A percentile compares a stretch with the other conserved stretches of the same genome.
phyloP scores from a whole-genome alignment of 1,140 invertebrate genomes.

The Vanessa atalanta region DNA sequence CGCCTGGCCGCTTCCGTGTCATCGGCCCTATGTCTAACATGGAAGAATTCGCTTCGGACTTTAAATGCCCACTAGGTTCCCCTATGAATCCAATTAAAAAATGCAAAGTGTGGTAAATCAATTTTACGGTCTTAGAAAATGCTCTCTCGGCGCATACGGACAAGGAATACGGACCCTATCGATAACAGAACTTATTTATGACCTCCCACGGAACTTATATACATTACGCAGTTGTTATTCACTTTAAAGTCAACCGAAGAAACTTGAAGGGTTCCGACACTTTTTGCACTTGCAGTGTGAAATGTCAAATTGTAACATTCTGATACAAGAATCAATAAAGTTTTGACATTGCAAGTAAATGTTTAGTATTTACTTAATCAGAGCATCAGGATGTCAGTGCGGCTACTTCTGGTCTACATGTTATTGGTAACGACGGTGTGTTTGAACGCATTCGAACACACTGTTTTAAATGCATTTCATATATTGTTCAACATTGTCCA shows the following conservation, averaged over 20 bases:
- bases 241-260: conserved; percentile 15
- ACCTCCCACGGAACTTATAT: conserved; percentile 7
- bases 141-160: conserved; percentile 27
- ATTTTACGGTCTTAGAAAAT: conserved; percentile 8
- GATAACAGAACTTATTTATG: background rate
- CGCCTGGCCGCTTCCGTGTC: conserved; percentile 91
- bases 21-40: conserved; percentile 94
- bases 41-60: conserved; percentile 92
- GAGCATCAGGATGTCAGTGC: background rate
- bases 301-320: conserved; percentile 16
- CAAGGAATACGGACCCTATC: conserved; percentile 16
- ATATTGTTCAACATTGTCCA: background rate
- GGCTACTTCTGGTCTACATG: background rate
- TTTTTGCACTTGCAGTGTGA: conserved; percentile 8
- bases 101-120: conserved; percentile 90
- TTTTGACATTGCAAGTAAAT: background rate
- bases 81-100: conserved; percentile 94
- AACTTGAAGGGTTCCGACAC: conserved; percentile 19
- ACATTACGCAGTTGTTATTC: conserved; percentile 3
- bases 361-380: background rate
- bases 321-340: background rate
- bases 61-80: conserved; percentile 90
- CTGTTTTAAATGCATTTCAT: conserved; percentile 25
- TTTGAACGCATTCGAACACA: background rate
- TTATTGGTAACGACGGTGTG: background rate